phyloP scores from a whole-genome alignment of 2,888 invertebrate genomes.

The Xylophagus ater region DNA sequence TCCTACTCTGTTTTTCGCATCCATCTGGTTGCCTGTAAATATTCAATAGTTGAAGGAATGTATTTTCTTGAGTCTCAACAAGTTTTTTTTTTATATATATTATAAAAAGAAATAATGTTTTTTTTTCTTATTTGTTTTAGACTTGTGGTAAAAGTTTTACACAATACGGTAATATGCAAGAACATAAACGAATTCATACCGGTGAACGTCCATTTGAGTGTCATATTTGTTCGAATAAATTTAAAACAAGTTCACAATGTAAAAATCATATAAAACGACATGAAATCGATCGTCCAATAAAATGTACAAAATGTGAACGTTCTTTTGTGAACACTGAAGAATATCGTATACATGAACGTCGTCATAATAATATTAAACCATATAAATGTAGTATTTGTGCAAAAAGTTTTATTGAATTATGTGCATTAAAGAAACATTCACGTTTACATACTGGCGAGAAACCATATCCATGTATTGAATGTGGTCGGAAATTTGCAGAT shows the following conservation, averaged over 20 bases:
- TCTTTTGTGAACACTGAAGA: conserved; percentile 32
- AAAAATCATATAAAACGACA: conserved; percentile 48
- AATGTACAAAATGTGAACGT: conserved; percentile 46
- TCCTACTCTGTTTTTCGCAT: too few relatives aligned
- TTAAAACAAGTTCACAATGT: conserved; percentile 51
- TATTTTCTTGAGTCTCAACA: too few relatives aligned
- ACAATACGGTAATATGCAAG: conserved; percentile 66
- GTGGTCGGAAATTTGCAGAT: conserved; percentile 55
- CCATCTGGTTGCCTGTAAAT: too few relatives aligned
- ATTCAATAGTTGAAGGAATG: too few relatives aligned
- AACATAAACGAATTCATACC: conserved; percentile 65
- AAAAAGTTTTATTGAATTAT: conserved; percentile 49
- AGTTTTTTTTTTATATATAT: too few relatives aligned
- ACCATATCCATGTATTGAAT: conserved; percentile 39
- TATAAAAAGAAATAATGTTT: too few relatives aligned
- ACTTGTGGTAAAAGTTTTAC: conserved; percentile 63
- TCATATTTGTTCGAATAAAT: conserved; percentile 51
- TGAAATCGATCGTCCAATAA: conserved; percentile 45
- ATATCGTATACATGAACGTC: conserved; percentile 8
- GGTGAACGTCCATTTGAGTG: conserved; percentile 70
- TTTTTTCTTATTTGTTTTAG: too few relatives aligned
- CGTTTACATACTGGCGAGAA: conserved; percentile 54
- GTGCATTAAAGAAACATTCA: conserved; percentile 53
- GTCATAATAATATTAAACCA: conserved; percentile 15
- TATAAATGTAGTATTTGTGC: conserved; percentile 41